Evolutionary conservation across 2,113 vertebrate genomes (phyloP), one percentile per base, ranked within the genome.

Genomic region (Microcebus griseorufus): DNA sequence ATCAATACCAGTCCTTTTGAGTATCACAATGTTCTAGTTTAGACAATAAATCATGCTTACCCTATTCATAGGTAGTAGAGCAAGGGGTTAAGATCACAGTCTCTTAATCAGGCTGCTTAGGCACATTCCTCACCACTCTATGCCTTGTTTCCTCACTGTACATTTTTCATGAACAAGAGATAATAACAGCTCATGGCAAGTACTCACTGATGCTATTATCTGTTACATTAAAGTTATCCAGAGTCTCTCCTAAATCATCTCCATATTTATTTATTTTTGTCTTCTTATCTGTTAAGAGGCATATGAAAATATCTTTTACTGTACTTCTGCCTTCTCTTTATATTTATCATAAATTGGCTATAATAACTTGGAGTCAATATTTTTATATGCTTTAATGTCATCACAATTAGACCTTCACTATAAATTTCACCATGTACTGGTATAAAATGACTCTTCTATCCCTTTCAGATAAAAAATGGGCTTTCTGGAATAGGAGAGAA

Each of bases 181-280:
- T 37, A 45, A 73, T 18, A 60, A 93, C 20, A 67, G 51, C 39
- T 17, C n/a, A 27, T 16, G 51, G 8, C 34, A 37, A 82, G 25
- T 69, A 9, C 32, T 67, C 39, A 83, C n/a, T 83, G 60, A 82
- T 25, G 45, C 72, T 53, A 22, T 69, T 64, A 94, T 23, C 69
- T 89, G 51, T 78, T 53, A 76, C 11, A 81, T 51, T 34, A 93
- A 83, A 20, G 27, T 76, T 88, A 69, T 4, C 67, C 60, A 78
- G 23, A 88, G 62, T 60, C 48, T 91, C 18, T 80, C 34, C 51
- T 90, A 91, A 95, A 60, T 95, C 60, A 37, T 91, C 27, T 79
- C 32, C 64, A 53, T 20, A 69, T n/a, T 81, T 48, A 78, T 29
- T 84, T 60, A 79, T 81, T 92, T 88, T 92, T 51, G 65, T 62